These are phyloP conservation scores for Motacilla tschutschensis DNA, from an alignment of 2,113 vertebrate genomes.

Conservation along the genomic window DNA sequence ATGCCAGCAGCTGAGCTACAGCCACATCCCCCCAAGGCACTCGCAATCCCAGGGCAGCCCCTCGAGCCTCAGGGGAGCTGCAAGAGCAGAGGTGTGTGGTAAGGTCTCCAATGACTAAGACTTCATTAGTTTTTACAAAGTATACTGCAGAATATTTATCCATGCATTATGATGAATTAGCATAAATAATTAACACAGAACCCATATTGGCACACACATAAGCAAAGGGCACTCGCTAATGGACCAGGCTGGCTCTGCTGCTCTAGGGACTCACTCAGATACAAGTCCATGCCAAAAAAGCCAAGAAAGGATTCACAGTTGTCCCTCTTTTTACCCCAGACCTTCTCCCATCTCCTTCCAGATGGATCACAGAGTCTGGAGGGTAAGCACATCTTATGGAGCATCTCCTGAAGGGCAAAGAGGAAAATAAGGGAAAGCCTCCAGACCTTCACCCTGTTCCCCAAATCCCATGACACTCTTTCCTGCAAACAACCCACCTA, in stretches of 20 bases:
- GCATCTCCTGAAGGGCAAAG: accelerated
- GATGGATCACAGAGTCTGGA: neutral
- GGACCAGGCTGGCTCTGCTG: conserved; percentile 1
- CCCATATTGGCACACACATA: neutral
- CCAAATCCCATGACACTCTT: neutral
- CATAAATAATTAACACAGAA: conserved; percentile 63
- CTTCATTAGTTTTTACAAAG: conserved; percentile 68
- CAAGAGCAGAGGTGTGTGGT: neutral
- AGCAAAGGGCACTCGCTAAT: conserved; percentile 37
- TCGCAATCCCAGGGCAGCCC: accelerated
- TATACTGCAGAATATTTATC: conserved; percentile 45
- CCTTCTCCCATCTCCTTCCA: neutral
- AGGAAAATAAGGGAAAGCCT: neutral
- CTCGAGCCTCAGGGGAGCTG: accelerated
- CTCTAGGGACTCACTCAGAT: neutral
- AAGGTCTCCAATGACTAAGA: conserved; percentile 51
- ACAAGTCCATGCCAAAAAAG: neutral
- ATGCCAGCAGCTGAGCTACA: neutral
- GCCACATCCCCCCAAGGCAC: neutral
- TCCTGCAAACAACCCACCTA: neutral
- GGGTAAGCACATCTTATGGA: neutral
- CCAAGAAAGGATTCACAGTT: neutral
- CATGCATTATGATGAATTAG: conserved; percentile 41
- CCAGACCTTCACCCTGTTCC: neutral
- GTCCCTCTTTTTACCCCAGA: neutral